Evolutionary conservation across 2,113 vertebrate genomes (phyloP).

Genomic region (Tautogolabrus adspersus): DNA sequence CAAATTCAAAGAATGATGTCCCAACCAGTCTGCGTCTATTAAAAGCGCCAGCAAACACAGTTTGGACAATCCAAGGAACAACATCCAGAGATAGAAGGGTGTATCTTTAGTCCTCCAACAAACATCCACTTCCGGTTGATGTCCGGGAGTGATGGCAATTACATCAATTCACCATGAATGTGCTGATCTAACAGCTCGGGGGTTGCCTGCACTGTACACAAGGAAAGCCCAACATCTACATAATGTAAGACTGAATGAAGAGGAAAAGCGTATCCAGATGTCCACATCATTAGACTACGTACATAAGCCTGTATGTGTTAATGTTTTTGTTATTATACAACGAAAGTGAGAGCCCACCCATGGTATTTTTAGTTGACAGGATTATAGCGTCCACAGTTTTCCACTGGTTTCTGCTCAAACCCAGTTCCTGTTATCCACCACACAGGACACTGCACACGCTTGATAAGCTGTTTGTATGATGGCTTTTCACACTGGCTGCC

Average conservation of each 20-base stretch:
- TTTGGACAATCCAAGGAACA: slow-evolving; percentile 80
- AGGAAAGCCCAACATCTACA: slow-evolving; percentile 32
- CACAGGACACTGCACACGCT: slow-evolving; percentile 68
- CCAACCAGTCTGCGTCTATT: slow-evolving; percentile 80
- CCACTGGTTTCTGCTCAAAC: slow-evolving; percentile 69
- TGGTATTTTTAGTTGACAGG: slow-evolving; percentile 78
- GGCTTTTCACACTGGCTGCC: slow-evolving; percentile 37
- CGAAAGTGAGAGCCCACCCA: slow-evolving; percentile 42
- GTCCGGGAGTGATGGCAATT: slow-evolving; percentile 73
- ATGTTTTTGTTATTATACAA: slow-evolving; percentile 12
- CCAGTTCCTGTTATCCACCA: slow-evolving; percentile 74
- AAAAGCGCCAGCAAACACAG: slow-evolving; percentile 75
- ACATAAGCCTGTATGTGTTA: slow-evolving; percentile 29
- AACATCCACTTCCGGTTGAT: slow-evolving; percentile 69
- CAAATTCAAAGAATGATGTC: slow-evolving; percentile 84
- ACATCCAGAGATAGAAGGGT: slow-evolving; percentile 74
- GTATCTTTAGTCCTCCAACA: slow-evolving; percentile 77
- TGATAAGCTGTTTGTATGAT: slow-evolving; percentile 68
- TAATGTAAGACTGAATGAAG: slow-evolving; percentile 53
- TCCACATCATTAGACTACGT: neutral
- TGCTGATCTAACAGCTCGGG: slow-evolving; percentile 68
- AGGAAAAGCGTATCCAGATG: slow-evolving; percentile 1
- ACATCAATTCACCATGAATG: slow-evolving; percentile 73
- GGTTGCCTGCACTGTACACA: slow-evolving; percentile 4
- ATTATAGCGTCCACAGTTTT: slow-evolving; percentile 70